Evolutionary conservation across 2,888 invertebrate species (phyloP), one percentile per base, ranked within the genome.

Genomic region (Trilocha varians): DNA sequence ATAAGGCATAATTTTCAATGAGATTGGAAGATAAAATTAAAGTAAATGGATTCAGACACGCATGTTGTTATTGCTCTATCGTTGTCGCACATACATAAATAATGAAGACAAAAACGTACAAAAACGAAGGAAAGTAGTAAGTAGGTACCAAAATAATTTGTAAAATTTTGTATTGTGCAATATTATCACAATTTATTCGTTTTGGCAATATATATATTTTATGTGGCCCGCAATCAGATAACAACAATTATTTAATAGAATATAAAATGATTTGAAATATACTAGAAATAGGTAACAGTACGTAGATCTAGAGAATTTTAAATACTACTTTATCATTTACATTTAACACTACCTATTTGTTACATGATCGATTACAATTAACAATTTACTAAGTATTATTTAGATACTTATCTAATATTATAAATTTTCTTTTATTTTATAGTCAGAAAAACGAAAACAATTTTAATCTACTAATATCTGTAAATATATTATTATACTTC

Each of bases 331-430:
- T 67, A 68, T 67, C 75, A 73, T 71, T 65, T 73, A 77, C 68
- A 72, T 70, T 71, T 72, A 71, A 62, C 57, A 56, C 75, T 74
- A 78, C 56, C 71, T 78, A 75, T 71, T 74, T 70, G 61, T 68
- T 79, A 78, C 67, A 71, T 62, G 71, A 45, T 48, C 34, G 52
- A 71, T 72, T 78, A 77, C 59, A 74, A 52, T 65, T 72, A 74
- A 68, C 38, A 37, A 32, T 39, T 39, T 34, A 13, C 33, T 41
- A 38, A n/a, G n/a, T n/a, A n/a, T n/a, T n/a, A n/a, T n/a, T n/a
- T n/a, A 6, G 25, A 25, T 25, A 25, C 11, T 25, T 3, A 25
- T 5, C 25, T 5, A 25, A n/a, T n/a, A n/a, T n/a, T 25, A 5
- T 25, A 25, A 1, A 2, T 25, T 25, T 25, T 25, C 6, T 25